Conservation (phyloP, 2,888 invertebrate species). For the Eupelmus urozonus region DNA sequence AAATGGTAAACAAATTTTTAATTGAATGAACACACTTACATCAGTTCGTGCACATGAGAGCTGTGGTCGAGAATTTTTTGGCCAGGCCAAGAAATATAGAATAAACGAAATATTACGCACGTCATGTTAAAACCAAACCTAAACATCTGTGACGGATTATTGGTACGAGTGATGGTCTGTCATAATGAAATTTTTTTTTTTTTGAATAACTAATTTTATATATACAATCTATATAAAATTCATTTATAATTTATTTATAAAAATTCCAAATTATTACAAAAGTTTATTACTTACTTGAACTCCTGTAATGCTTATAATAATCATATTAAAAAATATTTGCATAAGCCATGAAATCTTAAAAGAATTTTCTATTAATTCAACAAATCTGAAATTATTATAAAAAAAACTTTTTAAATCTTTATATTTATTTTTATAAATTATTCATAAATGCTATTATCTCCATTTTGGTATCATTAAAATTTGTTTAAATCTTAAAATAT, state of each 20-base stretch:
- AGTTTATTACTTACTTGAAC: constrained; percentile 38
- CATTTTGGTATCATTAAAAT: background rate
- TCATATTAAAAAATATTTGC: constrained; percentile 47
- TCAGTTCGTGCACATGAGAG: background rate
- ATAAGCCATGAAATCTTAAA: constrained; percentile 30
- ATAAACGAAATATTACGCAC: constrained; percentile 37
- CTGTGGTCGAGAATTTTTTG: constrained; percentile 44
- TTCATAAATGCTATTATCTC: too few species aligned
- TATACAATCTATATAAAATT: background rate
- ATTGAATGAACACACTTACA: constrained; percentile 26
- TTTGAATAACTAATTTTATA: too few species aligned
- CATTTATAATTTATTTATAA: background rate
- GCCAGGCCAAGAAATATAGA: constrained; percentile 40
- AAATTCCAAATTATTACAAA: background rate
- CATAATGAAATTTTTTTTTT: too few species aligned
- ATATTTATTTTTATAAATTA: too few species aligned
- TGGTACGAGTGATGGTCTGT: constrained; percentile 20
- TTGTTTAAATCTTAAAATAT: too few species aligned
- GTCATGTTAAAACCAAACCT: constrained; percentile 24
- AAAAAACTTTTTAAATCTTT: too few species aligned
- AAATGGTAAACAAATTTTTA: too few species aligned
- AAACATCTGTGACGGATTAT: constrained; percentile 3
- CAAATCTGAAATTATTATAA: constrained; percentile 30
- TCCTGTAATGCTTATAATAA: constrained; percentile 40
- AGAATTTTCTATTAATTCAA: constrained; percentile 30